phyloP scores from a whole-genome alignment of 2,888 invertebrate genomes.

The Formica aserva region DNA sequence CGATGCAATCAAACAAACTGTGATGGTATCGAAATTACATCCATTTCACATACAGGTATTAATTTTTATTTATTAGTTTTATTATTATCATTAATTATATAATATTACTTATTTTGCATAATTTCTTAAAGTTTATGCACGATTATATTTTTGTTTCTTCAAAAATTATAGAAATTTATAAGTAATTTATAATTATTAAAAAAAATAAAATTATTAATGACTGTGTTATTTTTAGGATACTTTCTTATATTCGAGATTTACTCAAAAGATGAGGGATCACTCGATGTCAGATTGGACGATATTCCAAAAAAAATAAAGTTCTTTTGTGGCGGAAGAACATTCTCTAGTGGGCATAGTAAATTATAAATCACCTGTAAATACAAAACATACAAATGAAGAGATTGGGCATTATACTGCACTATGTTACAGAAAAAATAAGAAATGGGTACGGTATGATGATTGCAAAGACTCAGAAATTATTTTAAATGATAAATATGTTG shows the following conservation, averaged over 20 bases:
- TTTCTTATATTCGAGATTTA: neutral
- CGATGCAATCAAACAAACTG: neutral
- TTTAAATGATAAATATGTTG: too few relatives aligned
- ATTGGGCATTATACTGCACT: conserved; percentile 4
- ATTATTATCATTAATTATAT: neutral
- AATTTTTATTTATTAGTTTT: neutral
- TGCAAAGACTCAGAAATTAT: neutral
- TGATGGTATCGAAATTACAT: conserved; percentile 1
- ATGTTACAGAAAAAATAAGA: neutral
- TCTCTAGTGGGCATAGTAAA: neutral
- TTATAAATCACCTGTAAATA: neutral
- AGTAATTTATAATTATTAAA: too few relatives aligned
- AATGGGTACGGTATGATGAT: conserved; percentile 1
- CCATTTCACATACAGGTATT: conserved; percentile 2
- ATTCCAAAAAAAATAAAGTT: neutral
- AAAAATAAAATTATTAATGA: too few relatives aligned
- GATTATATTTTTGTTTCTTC: too few relatives aligned
- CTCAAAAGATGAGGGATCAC: neutral
- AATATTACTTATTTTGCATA: too few relatives aligned
- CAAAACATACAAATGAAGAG: neutral
- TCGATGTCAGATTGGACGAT: neutral
- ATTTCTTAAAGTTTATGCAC: too few relatives aligned
- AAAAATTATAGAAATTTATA: too few relatives aligned
- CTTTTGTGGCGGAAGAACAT: neutral
- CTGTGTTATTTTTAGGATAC: neutral